Evolutionary conservation across 2,888 invertebrate genomes (phyloP).

Genomic region (Brenthis ino): DNA sequence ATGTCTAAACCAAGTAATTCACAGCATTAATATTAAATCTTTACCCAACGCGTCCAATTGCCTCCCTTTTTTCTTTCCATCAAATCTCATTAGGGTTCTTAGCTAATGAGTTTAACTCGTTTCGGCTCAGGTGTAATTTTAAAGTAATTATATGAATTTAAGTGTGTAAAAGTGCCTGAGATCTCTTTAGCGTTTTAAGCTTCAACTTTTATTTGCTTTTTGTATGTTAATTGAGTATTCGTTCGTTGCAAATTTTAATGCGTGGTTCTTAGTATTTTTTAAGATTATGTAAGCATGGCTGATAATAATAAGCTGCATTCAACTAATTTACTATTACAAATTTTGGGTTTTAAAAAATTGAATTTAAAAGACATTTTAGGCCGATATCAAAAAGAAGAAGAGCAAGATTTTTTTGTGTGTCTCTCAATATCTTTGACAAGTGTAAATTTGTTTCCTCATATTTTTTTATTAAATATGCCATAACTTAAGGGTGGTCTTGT

Average conservation of each 20-base stretch:
- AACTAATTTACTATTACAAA: too few relatives aligned
- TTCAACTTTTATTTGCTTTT: slow-evolving; percentile 25
- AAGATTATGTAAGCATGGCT: too few relatives aligned
- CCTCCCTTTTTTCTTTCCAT: slow-evolving; percentile 53
- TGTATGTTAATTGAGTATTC: slow-evolving; percentile 20
- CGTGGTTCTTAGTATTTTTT: slow-evolving; percentile 1
- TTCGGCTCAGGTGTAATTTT: slow-evolving; percentile 45
- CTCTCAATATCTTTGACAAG: too few relatives aligned
- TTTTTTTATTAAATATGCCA: too few relatives aligned
- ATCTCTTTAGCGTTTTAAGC: slow-evolving; percentile 26
- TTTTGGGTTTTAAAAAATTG: too few relatives aligned
- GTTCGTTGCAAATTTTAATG: slow-evolving; percentile 8
- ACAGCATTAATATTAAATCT: slow-evolving; percentile 8
- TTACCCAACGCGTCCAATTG: slow-evolving; percentile 25
- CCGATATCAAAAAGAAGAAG: too few relatives aligned
- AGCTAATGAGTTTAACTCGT: slow-evolving; percentile 53
- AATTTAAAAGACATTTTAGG: too few relatives aligned
- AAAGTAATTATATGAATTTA: slow-evolving; percentile 44
- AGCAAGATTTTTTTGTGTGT: too few relatives aligned
- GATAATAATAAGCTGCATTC: too few relatives aligned
- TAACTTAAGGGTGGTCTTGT: too few relatives aligned
- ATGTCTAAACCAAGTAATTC: not conserved
- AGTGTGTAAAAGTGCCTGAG: slow-evolving; percentile 30
- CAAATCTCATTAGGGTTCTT: slow-evolving; percentile 54
- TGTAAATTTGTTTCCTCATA: too few relatives aligned